Base-by-base conservation (phyloP, 2,888 invertebrate genomes). In the Drosophila robusta region DNA sequence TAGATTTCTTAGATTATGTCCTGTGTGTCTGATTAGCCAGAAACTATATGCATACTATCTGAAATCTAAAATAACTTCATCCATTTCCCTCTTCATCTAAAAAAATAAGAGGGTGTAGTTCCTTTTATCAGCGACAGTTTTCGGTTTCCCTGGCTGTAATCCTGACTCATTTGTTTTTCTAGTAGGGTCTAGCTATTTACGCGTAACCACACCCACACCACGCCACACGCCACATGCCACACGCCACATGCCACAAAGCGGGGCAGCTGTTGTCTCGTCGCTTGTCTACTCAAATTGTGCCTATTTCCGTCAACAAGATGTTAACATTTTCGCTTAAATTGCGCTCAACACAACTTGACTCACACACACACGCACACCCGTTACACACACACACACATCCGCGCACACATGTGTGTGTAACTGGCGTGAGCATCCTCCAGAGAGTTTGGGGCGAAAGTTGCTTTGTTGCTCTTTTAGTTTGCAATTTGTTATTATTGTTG, bases 231-330 rank as follows among this genome's bases (percentile, higher is more conserved):
- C 42, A 16, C 50, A 56, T 34, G 50, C 49, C 47, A 32, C 50
- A 60, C 34, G 24, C 36, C 46, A 22, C 75, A 45, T 57, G 65
- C 81, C 74, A 44, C 75, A 84, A 66, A 66, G 45, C 66, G 50
- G 47, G 41, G 80, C 65, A 65, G 57, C 56, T 67, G 62, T 52
- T 70, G 66, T 78, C 56, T 69, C 64, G 69, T 73, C 67, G 75
- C 63, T 56, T 85, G 83, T 84, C 86, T 83, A 64, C 86, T 69
- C 71, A 70, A 80, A 84, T 82, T 80, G 80, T 83, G 80, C 78
- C 77, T 75, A 77, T 86, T 88, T 85, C 87, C 88, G 80, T 86
- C 87, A 85, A 88, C 87, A 85, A 80, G 81, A 86, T 86, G 85
- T 86, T 86, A 86, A 86, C 87, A 88, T 80, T 88, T 83, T 79